Conservation (phyloP, 2,113 vertebrate genomes). For the Colaptes auratus region DNA sequence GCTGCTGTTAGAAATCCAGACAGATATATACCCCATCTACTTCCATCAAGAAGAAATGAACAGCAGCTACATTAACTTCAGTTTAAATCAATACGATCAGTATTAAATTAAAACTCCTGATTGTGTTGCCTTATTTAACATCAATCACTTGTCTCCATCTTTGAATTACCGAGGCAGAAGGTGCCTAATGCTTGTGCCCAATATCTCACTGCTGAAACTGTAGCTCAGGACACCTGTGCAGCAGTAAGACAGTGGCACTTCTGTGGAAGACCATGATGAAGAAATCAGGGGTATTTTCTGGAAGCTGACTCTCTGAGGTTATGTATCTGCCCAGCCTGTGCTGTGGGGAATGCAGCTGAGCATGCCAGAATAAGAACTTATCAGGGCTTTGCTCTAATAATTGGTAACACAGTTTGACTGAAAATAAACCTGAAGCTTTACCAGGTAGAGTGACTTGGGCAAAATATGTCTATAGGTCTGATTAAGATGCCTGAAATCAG, state of each 20-base stretch:
- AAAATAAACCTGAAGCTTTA: not conserved
- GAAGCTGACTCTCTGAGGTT: not conserved
- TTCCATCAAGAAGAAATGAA: not conserved
- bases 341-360: not conserved
- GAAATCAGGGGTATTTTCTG: not conserved
- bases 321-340: not conserved
- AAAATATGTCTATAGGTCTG: not conserved
- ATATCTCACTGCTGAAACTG: not conserved
- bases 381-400: not conserved
- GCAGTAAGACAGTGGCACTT: not conserved
- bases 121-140: not conserved
- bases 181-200: not conserved
- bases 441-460: not conserved
- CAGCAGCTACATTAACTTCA: not conserved
- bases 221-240: not conserved
- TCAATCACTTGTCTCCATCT: not conserved
- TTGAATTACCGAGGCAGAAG: not conserved
- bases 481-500: slow-evolving; percentile 20
- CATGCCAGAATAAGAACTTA: not conserved
- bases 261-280: not conserved
- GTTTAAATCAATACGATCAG: not conserved
- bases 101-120: no score
- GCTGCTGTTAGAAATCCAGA: not conserved
- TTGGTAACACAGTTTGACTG: not conserved
- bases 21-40: not conserved